Conservation (phyloP, 2,797 vertebrate genomes). For the Crax fasciolata region DNA sequence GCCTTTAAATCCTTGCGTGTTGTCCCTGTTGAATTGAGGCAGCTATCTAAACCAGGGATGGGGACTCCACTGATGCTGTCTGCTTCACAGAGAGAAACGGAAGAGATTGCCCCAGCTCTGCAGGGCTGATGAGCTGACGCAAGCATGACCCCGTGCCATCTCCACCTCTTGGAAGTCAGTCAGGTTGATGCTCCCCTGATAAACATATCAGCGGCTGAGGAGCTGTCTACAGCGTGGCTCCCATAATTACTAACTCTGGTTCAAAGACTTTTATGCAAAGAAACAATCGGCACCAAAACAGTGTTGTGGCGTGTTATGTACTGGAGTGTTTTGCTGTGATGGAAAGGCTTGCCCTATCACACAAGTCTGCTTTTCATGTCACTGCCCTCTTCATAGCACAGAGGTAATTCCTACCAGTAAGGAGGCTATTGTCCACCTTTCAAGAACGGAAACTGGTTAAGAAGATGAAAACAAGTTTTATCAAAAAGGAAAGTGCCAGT, state of each 20-base stretch:
- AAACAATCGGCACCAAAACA: constrained; percentile 54
- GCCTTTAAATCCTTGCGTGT: not conserved
- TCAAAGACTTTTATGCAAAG: constrained; percentile 73
- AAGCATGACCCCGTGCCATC: constrained; percentile 57
- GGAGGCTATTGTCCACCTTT: not conserved
- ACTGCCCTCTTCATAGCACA: not conserved
- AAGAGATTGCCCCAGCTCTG: not conserved
- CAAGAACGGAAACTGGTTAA: not conserved
- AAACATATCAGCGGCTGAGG: constrained; percentile 65
- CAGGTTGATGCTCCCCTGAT: constrained; percentile 52
- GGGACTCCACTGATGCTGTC: not conserved
- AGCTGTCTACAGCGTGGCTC: not conserved
- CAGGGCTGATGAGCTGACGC: constrained; percentile 35
- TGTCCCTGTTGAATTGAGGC: not conserved
- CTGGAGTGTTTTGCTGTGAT: not conserved
- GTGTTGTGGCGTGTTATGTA: constrained; percentile 25
- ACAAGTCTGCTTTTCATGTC: constrained; percentile 28
- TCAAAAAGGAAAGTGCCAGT: not conserved
- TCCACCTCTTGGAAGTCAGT: constrained; percentile 51
- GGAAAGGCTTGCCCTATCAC: constrained; percentile 5
- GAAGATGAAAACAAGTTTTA: not conserved
- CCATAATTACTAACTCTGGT: constrained; percentile 55
- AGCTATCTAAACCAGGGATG: not conserved
- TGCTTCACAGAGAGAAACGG: not conserved
- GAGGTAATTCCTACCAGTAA: not conserved